These are phyloP conservation scores for Limanda limanda DNA, from an alignment of 2,113 vertebrate genomes.

Conservation along the genomic window DNA sequence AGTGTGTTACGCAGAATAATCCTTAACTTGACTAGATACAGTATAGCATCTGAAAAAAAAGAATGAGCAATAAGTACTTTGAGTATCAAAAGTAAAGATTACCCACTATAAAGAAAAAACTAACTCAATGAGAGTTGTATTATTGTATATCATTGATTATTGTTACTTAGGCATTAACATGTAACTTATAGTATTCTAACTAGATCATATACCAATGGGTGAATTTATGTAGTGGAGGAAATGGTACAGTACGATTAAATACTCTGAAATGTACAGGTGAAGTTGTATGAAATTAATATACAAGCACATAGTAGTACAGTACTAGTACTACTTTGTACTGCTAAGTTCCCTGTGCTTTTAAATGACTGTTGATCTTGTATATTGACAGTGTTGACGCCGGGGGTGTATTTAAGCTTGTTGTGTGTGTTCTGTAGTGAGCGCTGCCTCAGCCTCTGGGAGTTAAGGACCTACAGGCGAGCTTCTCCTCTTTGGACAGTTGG, in stretches of 20 bases:
- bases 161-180: background rate
- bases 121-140: background rate
- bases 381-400: background rate
- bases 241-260: too few relatives aligned
- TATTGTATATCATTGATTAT: background rate
- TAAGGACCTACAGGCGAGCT: conserved; percentile 82
- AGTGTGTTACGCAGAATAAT: too few relatives aligned
- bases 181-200: too few relatives aligned
- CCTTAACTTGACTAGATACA: background rate
- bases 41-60: background rate
- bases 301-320: too few relatives aligned
- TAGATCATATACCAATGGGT: too few relatives aligned
- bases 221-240: too few relatives aligned
- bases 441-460: background rate
- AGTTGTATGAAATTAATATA: too few relatives aligned
- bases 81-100: background rate
- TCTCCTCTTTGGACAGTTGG: conserved; percentile 85
- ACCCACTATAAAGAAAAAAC: background rate
- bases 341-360: background rate
- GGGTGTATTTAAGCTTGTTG: background rate
- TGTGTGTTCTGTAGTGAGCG: background rate
- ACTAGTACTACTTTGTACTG: too few relatives aligned
- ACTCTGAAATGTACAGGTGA: too few relatives aligned
- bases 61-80: background rate
- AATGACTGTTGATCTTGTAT: background rate